phyloP scores from a whole-genome alignment of 2,113 vertebrate genomes.

The Martes martes region DNA sequence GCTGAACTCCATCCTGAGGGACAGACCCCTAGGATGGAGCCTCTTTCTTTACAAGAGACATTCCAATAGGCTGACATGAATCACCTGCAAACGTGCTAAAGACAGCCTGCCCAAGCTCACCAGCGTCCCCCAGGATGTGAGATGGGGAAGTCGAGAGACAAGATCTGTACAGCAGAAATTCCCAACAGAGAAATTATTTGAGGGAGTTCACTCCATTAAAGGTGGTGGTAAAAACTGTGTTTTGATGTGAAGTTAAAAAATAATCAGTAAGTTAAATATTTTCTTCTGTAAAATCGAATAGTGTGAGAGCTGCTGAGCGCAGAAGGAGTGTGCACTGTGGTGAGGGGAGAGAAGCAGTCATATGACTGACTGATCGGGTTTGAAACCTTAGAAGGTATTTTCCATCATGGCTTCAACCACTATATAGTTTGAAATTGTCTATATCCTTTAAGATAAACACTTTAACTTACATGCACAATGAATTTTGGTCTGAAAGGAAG shows the following conservation, averaged over 20 bases:
- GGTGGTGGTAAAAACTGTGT: not conserved
- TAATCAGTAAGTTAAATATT: not conserved
- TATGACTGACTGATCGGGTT: not conserved
- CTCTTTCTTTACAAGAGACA: not conserved
- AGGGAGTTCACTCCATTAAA: not conserved
- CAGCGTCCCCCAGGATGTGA: not conserved
- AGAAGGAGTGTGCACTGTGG: not conserved
- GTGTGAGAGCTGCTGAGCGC: not conserved
- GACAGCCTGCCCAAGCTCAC: not conserved
- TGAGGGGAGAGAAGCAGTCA: not conserved
- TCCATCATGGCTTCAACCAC: not conserved
- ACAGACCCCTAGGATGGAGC: not conserved
- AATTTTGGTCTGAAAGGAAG: not conserved
- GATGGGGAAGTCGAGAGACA: not conserved
- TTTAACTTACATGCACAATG: not conserved
- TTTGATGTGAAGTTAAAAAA: not conserved
- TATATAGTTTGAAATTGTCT: not conserved
- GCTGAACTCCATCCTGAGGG: not conserved
- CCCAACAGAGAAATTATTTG: not conserved
- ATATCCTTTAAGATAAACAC: not conserved
- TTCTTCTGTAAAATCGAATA: not conserved
- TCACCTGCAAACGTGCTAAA: not conserved
- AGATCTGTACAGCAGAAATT: not conserved
- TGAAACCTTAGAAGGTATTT: not conserved
- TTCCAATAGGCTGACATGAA: not conserved